Base-by-base conservation (phyloP, 2,797 vertebrate genomes). In the Etheostoma nigrum region DNA sequence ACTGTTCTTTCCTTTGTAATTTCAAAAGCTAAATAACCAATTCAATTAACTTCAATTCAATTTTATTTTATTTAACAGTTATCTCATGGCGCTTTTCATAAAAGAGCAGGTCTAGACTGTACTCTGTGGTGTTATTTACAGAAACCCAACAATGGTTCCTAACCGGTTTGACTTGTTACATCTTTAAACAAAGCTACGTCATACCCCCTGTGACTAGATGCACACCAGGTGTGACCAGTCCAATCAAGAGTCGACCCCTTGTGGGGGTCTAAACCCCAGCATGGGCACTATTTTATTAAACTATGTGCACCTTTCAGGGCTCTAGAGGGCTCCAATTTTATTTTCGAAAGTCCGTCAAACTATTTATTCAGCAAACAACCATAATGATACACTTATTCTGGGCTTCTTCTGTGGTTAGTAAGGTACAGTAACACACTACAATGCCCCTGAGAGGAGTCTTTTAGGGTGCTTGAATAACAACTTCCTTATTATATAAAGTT, bases 281-380 rank as follows among this genome's bases (percentile, higher is more conserved):
- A n/a, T 67, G 42, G 25, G 27, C 6, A 33, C 14, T 27, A 47
- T n/a, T 69, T 5, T 51, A 61, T 53, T 48, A 64, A 80, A 54
- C 36, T 23, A 66, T 57, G 48, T 33, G 25, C 40, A 1, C 9
- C 4, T n/a, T 42, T 51, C 19, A 44, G 1, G 13, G n/a, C 33
- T 36, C 33, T 36, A 36, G 0, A 23, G 23, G 52, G 23, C 7
- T 62, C 36, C 5, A 19, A n/a, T 12, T 11, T 61, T 33, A 27
- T 23, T 57, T 72, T 45, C 8, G 18, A 45, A 54, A 27, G 42
- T 15, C 21, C 6, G 10, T 47, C 23, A 47, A 61, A 6, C 30
- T 30, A 27, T 53, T 60, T 30, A 10, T 19, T 36, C 11, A 60
- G 33, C 21, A 67, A 30, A 55, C 27, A 25, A 15, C 12, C 61